Evolutionary conservation across 2,113 vertebrate species (phyloP).

Genomic region (Phyllostomus hastatus): DNA sequence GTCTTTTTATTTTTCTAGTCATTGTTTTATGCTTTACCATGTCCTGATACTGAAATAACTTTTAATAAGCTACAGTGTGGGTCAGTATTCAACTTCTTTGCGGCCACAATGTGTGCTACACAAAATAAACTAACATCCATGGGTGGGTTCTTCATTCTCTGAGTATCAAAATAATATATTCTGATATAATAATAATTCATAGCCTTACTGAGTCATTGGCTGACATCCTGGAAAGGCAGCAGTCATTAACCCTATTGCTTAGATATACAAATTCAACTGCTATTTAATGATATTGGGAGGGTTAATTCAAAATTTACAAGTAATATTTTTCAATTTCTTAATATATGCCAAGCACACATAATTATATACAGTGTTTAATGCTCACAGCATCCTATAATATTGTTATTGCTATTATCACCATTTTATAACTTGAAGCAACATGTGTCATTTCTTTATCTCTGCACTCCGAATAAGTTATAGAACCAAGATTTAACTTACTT

Average conservation of each 20-base stretch:
- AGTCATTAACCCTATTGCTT: not conserved
- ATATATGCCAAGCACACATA: not conserved
- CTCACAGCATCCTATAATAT: not conserved
- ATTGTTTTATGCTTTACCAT: not conserved
- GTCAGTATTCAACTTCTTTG: not conserved
- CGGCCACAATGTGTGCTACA: rapidly evolving
- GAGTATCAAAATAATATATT: not conserved
- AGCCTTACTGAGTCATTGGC: not conserved
- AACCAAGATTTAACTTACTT: not conserved
- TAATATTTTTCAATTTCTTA: not conserved
- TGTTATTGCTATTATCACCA: not conserved
- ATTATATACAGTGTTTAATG: not conserved
- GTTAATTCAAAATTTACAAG: not conserved
- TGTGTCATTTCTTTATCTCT: not conserved
- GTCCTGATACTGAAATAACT: not conserved
- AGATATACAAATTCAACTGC: not conserved
- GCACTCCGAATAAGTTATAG: not conserved
- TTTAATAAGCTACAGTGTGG: not conserved
- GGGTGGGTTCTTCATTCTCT: not conserved
- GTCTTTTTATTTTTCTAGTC: not conserved
- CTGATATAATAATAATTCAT: no score
- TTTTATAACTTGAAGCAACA: not conserved
- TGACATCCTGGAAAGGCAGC: not conserved
- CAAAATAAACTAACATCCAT: not conserved
- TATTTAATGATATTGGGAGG: not conserved